Evolutionary conservation across 1,140 invertebrate species (phyloP).

Genomic region (Gonioctena quinquepunctata): DNA sequence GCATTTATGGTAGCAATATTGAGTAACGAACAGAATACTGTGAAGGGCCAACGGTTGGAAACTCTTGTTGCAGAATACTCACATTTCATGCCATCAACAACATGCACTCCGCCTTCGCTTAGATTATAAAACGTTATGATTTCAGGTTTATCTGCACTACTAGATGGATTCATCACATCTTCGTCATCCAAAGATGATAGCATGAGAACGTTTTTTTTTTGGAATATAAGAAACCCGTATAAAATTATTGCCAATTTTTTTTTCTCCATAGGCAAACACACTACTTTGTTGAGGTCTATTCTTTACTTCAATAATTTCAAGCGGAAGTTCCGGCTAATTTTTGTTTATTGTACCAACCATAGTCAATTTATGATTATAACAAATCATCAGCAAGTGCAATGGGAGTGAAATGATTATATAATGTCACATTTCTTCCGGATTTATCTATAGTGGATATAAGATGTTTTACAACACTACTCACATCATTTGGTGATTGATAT

Average conservation of each 20-base stretch:
- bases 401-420: slow-evolving; percentile 48
- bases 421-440: slow-evolving; percentile 46
- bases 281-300: slow-evolving; percentile 8
- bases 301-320: slow-evolving; percentile 14
- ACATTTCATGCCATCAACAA: slow-evolving; percentile 4
- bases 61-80: slow-evolving; percentile 10
- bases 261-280: slow-evolving; percentile 28
- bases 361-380: slow-evolving; percentile 35
- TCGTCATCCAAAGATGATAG: slow-evolving; percentile 23
- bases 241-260: slow-evolving; percentile 10
- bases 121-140: slow-evolving; percentile 2
- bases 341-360: slow-evolving; percentile 41
- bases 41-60: slow-evolving; percentile 11
- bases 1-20: not conserved
- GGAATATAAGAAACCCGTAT: slow-evolving; percentile 34
- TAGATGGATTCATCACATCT: not conserved
- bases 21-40: slow-evolving; percentile 3
- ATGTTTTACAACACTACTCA: slow-evolving; percentile 37
- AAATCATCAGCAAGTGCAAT: slow-evolving; percentile 21
- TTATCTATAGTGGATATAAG: slow-evolving; percentile 38
- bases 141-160: not conserved
- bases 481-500: not conserved
- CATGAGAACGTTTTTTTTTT: slow-evolving; percentile 39
- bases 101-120: not conserved
- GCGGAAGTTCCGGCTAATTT: slow-evolving; percentile 36